Evolutionary conservation across 2,797 vertebrate genomes (phyloP).

Genomic region (Cirrhinus molitorella): DNA sequence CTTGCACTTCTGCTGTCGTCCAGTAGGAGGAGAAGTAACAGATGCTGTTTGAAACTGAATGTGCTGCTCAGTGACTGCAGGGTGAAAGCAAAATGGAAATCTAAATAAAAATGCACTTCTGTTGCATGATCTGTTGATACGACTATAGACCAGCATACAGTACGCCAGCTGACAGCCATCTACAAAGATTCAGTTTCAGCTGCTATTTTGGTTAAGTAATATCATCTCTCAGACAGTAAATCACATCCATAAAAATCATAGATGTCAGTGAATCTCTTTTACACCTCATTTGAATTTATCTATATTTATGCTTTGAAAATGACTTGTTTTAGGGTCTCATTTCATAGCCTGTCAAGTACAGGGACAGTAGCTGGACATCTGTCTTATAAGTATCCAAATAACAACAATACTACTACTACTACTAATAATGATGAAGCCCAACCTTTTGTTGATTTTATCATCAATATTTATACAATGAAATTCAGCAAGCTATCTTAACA

Average conservation of each 20-base stretch:
- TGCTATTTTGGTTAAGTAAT: conserved; percentile 68
- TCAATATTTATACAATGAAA: background rate
- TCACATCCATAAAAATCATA: conserved; percentile 53
- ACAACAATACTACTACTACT: too few species aligned
- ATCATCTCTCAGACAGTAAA: conserved; percentile 68
- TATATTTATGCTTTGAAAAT: conserved; percentile 69
- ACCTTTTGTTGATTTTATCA: background rate
- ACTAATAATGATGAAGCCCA: background rate
- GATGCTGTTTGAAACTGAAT: background rate
- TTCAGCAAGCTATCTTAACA: background rate
- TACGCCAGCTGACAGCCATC: background rate
- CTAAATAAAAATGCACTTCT: background rate
- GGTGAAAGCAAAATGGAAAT: background rate
- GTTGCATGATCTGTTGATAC: background rate
- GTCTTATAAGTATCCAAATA: background rate
- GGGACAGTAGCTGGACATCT: background rate
- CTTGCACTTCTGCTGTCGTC: conserved; percentile 45
- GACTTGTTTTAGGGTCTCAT: conserved; percentile 35
- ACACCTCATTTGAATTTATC: conserved; percentile 46
- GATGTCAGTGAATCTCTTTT: conserved; percentile 49
- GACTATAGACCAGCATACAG: conserved; percentile 1
- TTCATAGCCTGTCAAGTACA: conserved; percentile 5
- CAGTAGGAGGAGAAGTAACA: conserved; percentile 53
- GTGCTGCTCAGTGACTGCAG: background rate
- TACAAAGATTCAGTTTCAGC: conserved; percentile 66